Evolutionary conservation across 2,888 invertebrate species (phyloP).

Genomic region (Caenorhabditis sp.): DNA sequence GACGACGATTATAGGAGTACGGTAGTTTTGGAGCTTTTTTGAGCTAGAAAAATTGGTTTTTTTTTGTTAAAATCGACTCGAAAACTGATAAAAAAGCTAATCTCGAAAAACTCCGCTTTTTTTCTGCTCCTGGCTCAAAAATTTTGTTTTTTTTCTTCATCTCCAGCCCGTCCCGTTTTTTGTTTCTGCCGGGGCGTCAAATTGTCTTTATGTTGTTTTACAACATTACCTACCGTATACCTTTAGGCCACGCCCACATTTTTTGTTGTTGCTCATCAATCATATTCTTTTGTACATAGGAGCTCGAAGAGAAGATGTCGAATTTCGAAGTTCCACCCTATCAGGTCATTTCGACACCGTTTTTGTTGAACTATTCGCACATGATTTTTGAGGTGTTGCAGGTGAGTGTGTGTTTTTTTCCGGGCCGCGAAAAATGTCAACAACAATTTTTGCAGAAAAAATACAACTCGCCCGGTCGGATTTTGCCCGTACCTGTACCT

Average conservation of each 20-base stretch:
- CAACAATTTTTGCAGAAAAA: conserved; percentile 24
- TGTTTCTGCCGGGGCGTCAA: neutral
- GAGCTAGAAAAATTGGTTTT: neutral
- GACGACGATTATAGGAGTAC: no score
- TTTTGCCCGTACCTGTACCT: conserved; percentile 14
- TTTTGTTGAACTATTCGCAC: conserved; percentile 15
- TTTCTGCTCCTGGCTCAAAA: no score
- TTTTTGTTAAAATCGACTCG: neutral
- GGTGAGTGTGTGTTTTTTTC: no score
- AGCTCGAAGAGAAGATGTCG: neutral
- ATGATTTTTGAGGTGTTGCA: conserved; percentile 15
- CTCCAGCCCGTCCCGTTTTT: no score
- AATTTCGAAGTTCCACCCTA: conserved; percentile 31
- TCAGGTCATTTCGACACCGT: conserved; percentile 21
- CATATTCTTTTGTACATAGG: neutral
- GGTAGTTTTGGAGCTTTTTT: neutral
- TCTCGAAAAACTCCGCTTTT: no score
- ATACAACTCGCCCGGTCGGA: conserved; percentile 16
- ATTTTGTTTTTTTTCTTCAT: no score
- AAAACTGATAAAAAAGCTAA: no score
- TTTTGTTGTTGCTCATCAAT: neutral
- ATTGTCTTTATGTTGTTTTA: neutral
- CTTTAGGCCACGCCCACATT: neutral
- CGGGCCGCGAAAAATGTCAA: no score
- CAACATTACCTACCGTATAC: neutral